Evolutionary conservation across 2,888 invertebrate species (phyloP).

Genomic region (Nemurella pictetii): DNA sequence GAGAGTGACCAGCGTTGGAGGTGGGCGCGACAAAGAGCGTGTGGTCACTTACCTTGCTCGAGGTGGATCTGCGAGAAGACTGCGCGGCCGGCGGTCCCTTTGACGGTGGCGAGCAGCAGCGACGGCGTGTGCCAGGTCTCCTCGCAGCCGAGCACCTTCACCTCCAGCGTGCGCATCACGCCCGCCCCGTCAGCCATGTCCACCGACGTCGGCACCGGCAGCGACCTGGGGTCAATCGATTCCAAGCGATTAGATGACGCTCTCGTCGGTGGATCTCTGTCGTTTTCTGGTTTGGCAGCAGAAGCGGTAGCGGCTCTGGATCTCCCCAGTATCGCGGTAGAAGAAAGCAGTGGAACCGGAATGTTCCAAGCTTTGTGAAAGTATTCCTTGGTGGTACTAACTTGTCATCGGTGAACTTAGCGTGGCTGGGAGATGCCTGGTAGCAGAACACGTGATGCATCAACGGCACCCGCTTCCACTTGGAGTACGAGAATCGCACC

Average conservation of each 20-base stretch:
- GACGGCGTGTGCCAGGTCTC: slow-evolving; percentile 89
- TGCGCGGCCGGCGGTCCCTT: slow-evolving; percentile 69
- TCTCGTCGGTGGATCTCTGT: background rate
- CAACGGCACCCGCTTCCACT: slow-evolving; percentile 78
- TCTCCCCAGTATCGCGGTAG: too few species aligned
- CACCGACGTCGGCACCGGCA: slow-evolving; percentile 39
- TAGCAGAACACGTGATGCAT: slow-evolving; percentile 89
- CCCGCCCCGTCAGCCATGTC: slow-evolving; percentile 54
- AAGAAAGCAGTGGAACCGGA: too few species aligned
- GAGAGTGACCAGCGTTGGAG: too few species aligned
- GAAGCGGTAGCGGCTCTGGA: too few species aligned
- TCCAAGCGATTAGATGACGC: background rate
- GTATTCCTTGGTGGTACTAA: too few species aligned
- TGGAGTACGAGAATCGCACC: slow-evolving; percentile 80
- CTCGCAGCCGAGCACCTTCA: slow-evolving; percentile 78
- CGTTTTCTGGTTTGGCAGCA: too few species aligned
- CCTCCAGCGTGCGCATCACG: slow-evolving; percentile 69
- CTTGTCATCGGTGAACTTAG: slow-evolving; percentile 32
- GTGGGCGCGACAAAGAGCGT: too few species aligned
- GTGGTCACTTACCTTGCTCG: slow-evolving; percentile 25
- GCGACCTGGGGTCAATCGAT: too few species aligned
- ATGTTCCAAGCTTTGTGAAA: too few species aligned
- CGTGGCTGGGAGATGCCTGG: slow-evolving; percentile 74
- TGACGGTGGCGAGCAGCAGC: slow-evolving; percentile 68
- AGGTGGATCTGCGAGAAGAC: slow-evolving; percentile 74